Evolutionary conservation across 2,888 invertebrate genomes (phyloP).

Genomic region (Parnassius orleans): DNA sequence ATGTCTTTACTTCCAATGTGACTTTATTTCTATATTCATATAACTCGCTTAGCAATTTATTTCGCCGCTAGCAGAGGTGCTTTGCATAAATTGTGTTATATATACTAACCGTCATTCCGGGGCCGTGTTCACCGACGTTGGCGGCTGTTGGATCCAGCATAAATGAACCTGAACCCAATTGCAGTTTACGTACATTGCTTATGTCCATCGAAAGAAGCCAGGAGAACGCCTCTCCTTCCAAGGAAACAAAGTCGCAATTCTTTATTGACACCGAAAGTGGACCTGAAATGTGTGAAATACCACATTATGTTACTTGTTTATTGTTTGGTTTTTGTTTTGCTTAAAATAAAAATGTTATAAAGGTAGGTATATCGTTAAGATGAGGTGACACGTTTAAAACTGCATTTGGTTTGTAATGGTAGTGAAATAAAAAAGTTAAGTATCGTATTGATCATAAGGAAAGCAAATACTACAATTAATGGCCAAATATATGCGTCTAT

Average conservation of each 20-base stretch:
- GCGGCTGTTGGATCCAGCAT: conserved; percentile 80
- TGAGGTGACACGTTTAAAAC: no score
- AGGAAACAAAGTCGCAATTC: conserved; percentile 78
- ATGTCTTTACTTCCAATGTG: conserved; percentile 1
- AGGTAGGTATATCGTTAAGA: no score
- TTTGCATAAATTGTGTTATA: conserved; percentile 3
- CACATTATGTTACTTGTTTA: conserved; percentile 15
- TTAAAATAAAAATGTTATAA: no score
- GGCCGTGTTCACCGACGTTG: conserved; percentile 84
- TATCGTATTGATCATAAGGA: no score
- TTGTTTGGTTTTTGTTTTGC: no score
- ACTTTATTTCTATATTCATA: not conserved
- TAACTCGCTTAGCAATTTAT: conserved; percentile 22
- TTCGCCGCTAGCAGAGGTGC: conserved; percentile 25
- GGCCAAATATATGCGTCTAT: conserved; percentile 31
- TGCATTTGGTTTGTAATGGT: no score
- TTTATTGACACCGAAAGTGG: conserved; percentile 83
- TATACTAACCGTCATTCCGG: conserved; percentile 76
- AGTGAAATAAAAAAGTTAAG: no score
- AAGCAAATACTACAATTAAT: not conserved
- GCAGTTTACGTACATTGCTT: conserved; percentile 77
- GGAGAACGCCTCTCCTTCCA: conserved; percentile 84
- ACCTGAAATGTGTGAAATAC: conserved; percentile 62
- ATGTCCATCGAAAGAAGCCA: conserved; percentile 83
- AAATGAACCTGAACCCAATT: conserved; percentile 82